Conservation (phyloP, 2,797 vertebrate genomes). For the Psittacula derbiana region DNA sequence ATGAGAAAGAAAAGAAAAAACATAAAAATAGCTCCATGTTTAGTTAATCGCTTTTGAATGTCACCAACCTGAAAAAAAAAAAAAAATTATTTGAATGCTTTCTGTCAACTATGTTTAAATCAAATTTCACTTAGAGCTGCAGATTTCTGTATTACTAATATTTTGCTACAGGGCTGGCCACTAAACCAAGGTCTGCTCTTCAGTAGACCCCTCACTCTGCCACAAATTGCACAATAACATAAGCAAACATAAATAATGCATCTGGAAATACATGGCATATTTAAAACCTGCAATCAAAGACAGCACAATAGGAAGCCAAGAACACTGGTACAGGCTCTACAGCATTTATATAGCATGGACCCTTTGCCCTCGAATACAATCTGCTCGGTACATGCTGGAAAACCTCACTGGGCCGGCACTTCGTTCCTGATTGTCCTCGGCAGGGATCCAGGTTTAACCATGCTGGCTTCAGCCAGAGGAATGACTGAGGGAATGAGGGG, state of each 20-base stretch:
- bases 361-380: slow-evolving; percentile 41
- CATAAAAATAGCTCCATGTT: not conserved
- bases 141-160: slow-evolving; percentile 70
- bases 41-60: not conserved
- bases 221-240: slow-evolving; percentile 70
- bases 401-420: slow-evolving; percentile 43
- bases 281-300: slow-evolving; percentile 46
- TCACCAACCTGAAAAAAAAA: not conserved
- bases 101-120: slow-evolving; percentile 20
- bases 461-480: slow-evolving; percentile 25
- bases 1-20: not conserved
- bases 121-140: slow-evolving; percentile 41
- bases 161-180: slow-evolving; percentile 45
- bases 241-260: slow-evolving; percentile 58
- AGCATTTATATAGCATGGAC: slow-evolving; percentile 24
- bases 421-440: slow-evolving; percentile 66
- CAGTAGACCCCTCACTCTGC: slow-evolving; percentile 52
- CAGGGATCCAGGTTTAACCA: slow-evolving; percentile 64
- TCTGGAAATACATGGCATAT: slow-evolving; percentile 31
- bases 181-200: slow-evolving; percentile 56
- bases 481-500: slow-evolving; percentile 43
- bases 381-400: slow-evolving; percentile 44
- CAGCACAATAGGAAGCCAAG: not conserved
- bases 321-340: not conserved
- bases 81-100: not conserved